These are phyloP conservation scores for Stenichneumon culpator DNA, from an alignment of 2,888 invertebrate genomes.

Conservation along the genomic window DNA sequence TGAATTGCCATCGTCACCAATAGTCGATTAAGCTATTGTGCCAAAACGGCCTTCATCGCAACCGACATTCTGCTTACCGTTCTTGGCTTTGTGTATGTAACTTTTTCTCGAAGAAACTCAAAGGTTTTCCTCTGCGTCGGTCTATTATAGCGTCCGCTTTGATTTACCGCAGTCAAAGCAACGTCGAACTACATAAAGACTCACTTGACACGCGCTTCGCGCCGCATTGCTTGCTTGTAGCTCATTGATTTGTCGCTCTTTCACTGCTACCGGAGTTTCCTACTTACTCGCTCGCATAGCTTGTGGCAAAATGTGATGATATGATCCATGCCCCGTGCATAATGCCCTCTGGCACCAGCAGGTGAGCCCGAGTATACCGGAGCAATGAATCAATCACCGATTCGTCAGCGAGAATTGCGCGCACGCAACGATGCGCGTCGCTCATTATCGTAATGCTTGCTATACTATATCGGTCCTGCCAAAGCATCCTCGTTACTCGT, in stretches of 20 bases:
- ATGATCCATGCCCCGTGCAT: neutral
- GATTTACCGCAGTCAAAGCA: conserved; percentile 15
- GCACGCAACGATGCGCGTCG: conserved; percentile 34
- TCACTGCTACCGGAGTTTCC: neutral
- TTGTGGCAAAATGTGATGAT: neutral
- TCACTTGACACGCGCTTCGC: conserved; percentile 21
- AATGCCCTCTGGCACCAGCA: neutral
- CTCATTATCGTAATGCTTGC: conserved; percentile 36
- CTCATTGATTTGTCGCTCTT: conserved; percentile 20
- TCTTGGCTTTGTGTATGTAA: neutral
- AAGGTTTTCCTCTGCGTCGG: neutral
- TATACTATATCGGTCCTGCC: neutral
- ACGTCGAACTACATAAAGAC: conserved; percentile 15
- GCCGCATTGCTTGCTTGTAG: neutral
- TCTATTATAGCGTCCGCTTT: conserved; percentile 6
- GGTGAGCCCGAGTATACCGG: neutral
- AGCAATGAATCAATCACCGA: conserved; percentile 39
- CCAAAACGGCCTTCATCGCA: neutral
- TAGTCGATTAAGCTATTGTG: neutral
- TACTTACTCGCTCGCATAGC: neutral
- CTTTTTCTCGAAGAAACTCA: conserved; percentile 1
- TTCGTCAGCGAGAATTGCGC: conserved; percentile 36
- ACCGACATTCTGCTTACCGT: neutral
- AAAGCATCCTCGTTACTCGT: neutral
- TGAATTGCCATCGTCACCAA: conserved; percentile 1